Percentiles rank a stretch among this genome's conserved stretches.
Evolutionary conservation across 1,140 invertebrate species (phyloP).

Genomic region (Drosophila sulfurigaster): DNA sequence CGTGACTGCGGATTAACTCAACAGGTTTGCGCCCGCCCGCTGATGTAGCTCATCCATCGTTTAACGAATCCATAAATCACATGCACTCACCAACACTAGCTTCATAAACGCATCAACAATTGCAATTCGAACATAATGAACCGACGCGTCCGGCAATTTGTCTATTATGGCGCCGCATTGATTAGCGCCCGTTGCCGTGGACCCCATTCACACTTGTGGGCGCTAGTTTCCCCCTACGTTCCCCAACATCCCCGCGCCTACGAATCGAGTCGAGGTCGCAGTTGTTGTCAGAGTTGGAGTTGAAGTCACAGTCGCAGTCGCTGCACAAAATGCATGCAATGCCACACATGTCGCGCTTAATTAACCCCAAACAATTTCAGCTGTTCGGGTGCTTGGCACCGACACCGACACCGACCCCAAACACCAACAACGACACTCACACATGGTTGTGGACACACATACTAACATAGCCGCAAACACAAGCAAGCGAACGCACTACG

Average conservation of each 20-base stretch:
- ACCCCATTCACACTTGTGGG: conserved; percentile 72
- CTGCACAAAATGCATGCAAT: conserved; percentile 74
- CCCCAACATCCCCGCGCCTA: neutral
- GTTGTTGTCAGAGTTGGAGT: conserved; percentile 9
- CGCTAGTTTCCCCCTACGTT: conserved; percentile 3
- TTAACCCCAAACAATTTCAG: conserved; percentile 82
- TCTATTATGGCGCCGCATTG: conserved; percentile 78
- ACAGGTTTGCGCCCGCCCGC: conserved; percentile 54
- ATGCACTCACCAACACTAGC: conserved; percentile 31
- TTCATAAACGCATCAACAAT: conserved; percentile 72
- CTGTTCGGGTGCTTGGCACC: conserved; percentile 32
- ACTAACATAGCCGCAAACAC: neutral
- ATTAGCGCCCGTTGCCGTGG: conserved; percentile 57
- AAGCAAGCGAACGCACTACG: conserved; percentile 1
- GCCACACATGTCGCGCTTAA: conserved; percentile 83
- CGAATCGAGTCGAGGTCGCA: conserved; percentile 11
- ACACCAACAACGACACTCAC: conserved; percentile 26
- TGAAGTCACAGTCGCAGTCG: conserved; percentile 20
- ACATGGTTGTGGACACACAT: conserved; percentile 12
- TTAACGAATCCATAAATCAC: conserved; percentile 49
- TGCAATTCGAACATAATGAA: conserved; percentile 67
- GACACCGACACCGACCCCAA: conserved; percentile 9
- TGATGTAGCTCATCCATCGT: neutral
- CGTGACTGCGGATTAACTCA: conserved; percentile 64
- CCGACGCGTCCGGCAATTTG: conserved; percentile 59